Percentiles rank a stretch among this genome's conserved stretches.
These are phyloP conservation scores for Pelmatolapia mariae DNA, from an alignment of 2,113 vertebrate species.

Conservation along the genomic window DNA sequence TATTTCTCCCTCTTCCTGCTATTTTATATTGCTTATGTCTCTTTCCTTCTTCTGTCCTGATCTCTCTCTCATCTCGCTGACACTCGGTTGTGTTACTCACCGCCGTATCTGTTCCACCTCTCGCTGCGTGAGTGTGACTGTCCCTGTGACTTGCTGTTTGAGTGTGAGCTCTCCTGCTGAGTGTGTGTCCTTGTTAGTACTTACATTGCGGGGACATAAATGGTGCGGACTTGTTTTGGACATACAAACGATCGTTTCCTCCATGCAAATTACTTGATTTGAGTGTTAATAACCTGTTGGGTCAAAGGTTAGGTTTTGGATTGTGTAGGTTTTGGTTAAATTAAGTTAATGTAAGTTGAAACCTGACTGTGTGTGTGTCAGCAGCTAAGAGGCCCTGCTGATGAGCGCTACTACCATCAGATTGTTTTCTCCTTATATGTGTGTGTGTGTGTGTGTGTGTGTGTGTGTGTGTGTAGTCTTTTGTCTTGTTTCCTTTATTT, in stretches of 20 bases:
- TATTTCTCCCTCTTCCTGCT: not conserved
- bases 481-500: not conserved
- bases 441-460: not conserved
- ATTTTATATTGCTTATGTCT: not conserved
- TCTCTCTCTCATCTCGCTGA: not conserved
- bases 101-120: not conserved
- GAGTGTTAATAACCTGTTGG: not conserved
- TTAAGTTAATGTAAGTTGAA: not conserved
- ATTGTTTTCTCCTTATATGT: not conserved
- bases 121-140: conserved; percentile 27
- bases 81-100: not conserved
- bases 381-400: not conserved
- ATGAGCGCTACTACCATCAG: conserved; percentile 20
- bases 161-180: not conserved
- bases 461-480: not conserved
- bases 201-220: not conserved
- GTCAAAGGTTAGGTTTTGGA: not conserved
- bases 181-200: not conserved
- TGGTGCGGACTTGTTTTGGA: not conserved
- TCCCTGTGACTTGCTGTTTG: not conserved
- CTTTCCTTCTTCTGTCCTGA: not conserved
- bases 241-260: not conserved
- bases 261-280: not conserved
- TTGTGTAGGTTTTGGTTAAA: not conserved
- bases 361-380: not conserved